These are phyloP conservation scores for Drosophila silvestris DNA, from an alignment of 2,888 invertebrate genomes.

Conservation along the genomic window DNA sequence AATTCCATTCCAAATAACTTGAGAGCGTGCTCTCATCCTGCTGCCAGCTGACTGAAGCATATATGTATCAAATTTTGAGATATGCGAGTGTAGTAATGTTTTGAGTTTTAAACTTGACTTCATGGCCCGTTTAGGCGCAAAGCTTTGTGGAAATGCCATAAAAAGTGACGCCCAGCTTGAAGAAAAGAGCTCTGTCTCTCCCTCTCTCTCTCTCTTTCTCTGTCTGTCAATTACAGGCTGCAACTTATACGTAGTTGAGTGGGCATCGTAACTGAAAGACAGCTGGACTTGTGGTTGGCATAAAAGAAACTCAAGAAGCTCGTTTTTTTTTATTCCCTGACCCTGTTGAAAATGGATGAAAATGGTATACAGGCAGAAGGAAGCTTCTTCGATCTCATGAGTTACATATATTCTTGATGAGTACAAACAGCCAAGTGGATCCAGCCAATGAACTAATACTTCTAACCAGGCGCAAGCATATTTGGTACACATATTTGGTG, in stretches of 20 bases:
- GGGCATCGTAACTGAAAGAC: constrained; percentile 15
- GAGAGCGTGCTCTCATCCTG: not conserved
- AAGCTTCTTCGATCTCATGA: not conserved
- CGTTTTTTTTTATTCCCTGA: constrained; percentile 14
- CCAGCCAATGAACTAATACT: not conserved
- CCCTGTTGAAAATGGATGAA: not conserved
- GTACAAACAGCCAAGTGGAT: not conserved
- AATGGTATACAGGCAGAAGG: not conserved
- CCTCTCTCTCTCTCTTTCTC: not conserved
- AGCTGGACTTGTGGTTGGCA: constrained; percentile 29
- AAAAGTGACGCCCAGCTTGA: constrained; percentile 51
- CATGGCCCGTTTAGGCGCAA: constrained; percentile 69
- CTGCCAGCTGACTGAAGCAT: not conserved
- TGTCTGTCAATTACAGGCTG: constrained; percentile 60
- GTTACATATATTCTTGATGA: not conserved
- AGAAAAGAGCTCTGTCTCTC: not conserved
- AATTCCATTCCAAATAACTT: not conserved
- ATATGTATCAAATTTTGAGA: constrained; percentile 3
- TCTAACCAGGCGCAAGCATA: not conserved
- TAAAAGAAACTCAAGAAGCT: constrained; percentile 57
- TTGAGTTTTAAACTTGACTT: constrained; percentile 48
- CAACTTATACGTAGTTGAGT: constrained; percentile 24
- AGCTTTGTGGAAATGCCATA: constrained; percentile 54
- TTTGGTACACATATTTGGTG: not conserved
- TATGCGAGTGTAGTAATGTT: constrained; percentile 25